Conservation (phyloP, 2,113 vertebrate genomes). For the Megalops atlanticus region DNA sequence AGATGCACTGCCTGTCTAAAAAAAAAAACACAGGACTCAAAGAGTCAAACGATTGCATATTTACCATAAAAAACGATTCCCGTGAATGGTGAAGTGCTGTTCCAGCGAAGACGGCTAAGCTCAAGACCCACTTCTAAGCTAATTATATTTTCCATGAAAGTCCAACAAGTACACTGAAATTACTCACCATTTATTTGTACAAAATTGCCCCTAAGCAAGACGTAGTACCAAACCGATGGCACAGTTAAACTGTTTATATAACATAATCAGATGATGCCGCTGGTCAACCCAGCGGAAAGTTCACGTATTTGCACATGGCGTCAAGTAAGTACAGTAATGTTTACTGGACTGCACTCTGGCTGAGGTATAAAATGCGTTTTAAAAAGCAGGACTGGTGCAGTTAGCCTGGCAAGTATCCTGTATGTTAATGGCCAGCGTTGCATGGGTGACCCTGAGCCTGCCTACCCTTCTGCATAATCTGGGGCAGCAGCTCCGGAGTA, state of each 20-base stretch:
- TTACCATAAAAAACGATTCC: neutral
- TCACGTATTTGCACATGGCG: conserved; percentile 31
- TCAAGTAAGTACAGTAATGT: conserved; percentile 33
- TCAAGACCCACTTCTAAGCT: conserved; percentile 8
- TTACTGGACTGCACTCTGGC: conserved; percentile 32
- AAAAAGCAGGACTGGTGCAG: conserved; percentile 44
- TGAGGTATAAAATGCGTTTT: conserved; percentile 13
- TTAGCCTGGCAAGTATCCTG: conserved; percentile 40
- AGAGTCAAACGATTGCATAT: neutral
- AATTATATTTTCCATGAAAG: conserved; percentile 3
- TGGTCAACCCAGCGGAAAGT: conserved; percentile 15
- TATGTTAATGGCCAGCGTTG: conserved; percentile 57
- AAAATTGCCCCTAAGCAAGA: conserved; percentile 9
- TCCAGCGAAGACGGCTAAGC: neutral
- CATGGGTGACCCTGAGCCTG: conserved; percentile 42
- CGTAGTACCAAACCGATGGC: neutral
- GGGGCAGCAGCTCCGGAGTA: conserved; percentile 58
- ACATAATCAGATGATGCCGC: conserved; percentile 37
- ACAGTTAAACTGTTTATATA: conserved; percentile 14
- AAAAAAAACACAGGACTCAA: neutral
- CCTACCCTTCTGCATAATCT: conserved; percentile 48
- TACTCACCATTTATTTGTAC: neutral
- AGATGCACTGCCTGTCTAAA: neutral
- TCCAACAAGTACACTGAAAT: neutral
- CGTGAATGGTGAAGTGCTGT: neutral